phyloP scores from a whole-genome alignment of 2,888 invertebrate species.

The Rosalia funebris region DNA sequence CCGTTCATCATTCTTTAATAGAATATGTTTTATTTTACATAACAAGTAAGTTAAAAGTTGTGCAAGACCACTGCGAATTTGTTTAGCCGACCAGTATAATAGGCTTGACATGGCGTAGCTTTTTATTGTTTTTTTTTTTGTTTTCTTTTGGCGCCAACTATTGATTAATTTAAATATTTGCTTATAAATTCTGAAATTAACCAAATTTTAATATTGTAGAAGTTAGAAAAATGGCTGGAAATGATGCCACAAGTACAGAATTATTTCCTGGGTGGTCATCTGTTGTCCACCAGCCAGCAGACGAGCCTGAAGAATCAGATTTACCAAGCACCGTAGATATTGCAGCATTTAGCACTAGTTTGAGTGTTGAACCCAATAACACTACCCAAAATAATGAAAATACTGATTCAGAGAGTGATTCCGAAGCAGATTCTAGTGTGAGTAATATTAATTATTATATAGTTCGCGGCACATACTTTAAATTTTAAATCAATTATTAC shows the following conservation, averaged over 20 bases:
- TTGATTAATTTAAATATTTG: constrained; percentile 39
- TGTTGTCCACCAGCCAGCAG: constrained; percentile 69
- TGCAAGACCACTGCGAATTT: background rate
- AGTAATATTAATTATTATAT: constrained; percentile 33
- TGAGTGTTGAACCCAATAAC: constrained; percentile 54
- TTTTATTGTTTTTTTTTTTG: constrained; percentile 46
- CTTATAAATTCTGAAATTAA: background rate
- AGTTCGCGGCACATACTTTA: too few relatives aligned
- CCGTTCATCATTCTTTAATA: constrained; percentile 42
- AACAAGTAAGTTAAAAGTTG: constrained; percentile 41
- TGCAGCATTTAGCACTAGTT: constrained; percentile 70
- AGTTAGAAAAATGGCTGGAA: constrained; percentile 59
- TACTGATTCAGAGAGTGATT: constrained; percentile 69
- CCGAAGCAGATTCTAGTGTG: constrained; percentile 67
- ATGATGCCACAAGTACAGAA: constrained; percentile 62
- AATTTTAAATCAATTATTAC: too few relatives aligned
- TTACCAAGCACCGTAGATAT: constrained; percentile 75
- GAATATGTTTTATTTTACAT: constrained; percentile 42
- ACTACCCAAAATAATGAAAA: constrained; percentile 50
- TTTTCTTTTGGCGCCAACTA: constrained; percentile 58
- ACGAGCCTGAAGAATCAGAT: constrained; percentile 72
- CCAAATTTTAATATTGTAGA: constrained; percentile 26
- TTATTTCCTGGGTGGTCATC: constrained; percentile 67
- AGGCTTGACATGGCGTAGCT: constrained; percentile 46
- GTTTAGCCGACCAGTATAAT: too few relatives aligned